Conservation (phyloP, 1,140 invertebrate species). For the Leucophenga varia region DNA sequence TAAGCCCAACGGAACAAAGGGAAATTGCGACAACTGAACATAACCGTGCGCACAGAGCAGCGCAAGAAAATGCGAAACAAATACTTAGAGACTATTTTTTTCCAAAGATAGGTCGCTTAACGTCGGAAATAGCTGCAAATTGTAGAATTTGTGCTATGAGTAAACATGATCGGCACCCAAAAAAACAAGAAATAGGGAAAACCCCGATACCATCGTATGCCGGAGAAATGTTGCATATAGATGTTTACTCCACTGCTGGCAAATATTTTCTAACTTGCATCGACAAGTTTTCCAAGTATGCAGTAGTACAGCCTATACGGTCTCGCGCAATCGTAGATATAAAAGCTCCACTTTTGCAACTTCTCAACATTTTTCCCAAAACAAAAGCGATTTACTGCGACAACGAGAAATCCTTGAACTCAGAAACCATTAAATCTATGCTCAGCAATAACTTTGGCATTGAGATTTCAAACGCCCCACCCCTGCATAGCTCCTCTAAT, state of each 20-base stretch:
- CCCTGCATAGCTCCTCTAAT: constrained; percentile 11
- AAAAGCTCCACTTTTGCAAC: no score
- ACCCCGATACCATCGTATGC: no score
- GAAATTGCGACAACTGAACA: constrained; percentile 1
- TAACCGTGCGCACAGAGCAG: not conserved
- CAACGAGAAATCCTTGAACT: not conserved
- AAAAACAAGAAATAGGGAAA: no score
- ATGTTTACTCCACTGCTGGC: not conserved
- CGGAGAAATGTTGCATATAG: constrained; percentile 4
- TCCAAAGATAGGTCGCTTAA: no score
- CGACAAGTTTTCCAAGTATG: constrained; percentile 5
- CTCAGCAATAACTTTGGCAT: no score
- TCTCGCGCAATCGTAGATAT: no score
- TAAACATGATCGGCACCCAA: no score
- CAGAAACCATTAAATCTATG: no score
- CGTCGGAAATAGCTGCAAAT: constrained; percentile 2
- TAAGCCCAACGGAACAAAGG: no score
- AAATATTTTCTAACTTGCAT: constrained; percentile 1
- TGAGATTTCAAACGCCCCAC: constrained; percentile 9
- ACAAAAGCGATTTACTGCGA: not conserved
- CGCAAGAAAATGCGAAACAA: not conserved
- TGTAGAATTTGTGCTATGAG: constrained; percentile 1
- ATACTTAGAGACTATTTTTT: no score
- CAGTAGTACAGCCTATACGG: no score
- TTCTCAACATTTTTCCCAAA: no score